Conservation (phyloP, 2,113 vertebrate species). For the human region GRCh38 chr1:44641501-44642000, state of each 20-base stretch:
- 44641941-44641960: background rate
- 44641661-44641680: slow-evolving; percentile 86
- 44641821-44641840: background rate
- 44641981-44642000: background rate
- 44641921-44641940: background rate
- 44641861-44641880: background rate
- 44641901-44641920: background rate
- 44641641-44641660: slow-evolving; percentile 83
- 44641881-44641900: background rate
- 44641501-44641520: slow-evolving; percentile 78
- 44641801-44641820: background rate
- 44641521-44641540: slow-evolving; percentile 83
- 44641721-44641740: slow-evolving; percentile 71
- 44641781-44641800: slow-evolving; percentile 45
- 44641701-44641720: slow-evolving; percentile 76
- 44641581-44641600: slow-evolving; percentile 61
- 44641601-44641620: slow-evolving; percentile 84
- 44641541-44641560: slow-evolving; percentile 78
- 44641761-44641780: slow-evolving; percentile 63
- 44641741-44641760: slow-evolving; percentile 39
- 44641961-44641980: background rate
- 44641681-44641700: slow-evolving; percentile 83
- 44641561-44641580: slow-evolving; percentile 67
- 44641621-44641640: slow-evolving; percentile 82
- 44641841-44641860: slow-evolving; percentile 17